phyloP scores from a whole-genome alignment of 1,140 invertebrate genomes.

The Riptortus pedestris region DNA sequence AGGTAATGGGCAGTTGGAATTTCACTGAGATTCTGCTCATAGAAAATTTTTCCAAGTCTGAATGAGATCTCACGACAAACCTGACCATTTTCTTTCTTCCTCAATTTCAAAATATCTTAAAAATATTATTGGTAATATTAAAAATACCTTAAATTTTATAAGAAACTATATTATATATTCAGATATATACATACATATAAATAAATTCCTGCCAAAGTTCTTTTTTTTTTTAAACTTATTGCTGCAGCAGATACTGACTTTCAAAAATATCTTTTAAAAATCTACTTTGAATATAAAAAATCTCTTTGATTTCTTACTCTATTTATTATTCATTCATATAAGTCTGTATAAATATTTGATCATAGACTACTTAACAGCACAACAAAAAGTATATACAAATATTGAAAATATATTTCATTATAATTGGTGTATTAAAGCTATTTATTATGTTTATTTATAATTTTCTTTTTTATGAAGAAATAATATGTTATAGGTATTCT shows the following conservation, averaged over 20 bases:
- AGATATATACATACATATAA: slow-evolving; percentile 10
- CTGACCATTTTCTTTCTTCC: background rate
- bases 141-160: slow-evolving; percentile 7
- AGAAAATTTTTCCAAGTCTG: background rate
- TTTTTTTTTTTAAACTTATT: background rate
- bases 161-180: slow-evolving; percentile 15
- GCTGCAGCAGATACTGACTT: background rate
- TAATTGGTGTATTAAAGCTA: slow-evolving; percentile 13
- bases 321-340: background rate
- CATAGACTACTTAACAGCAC: slow-evolving; percentile 1
- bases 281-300: slow-evolving; percentile 7
- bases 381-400: slow-evolving; percentile 21
- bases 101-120: background rate
- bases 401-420: slow-evolving; percentile 18
- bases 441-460: background rate
- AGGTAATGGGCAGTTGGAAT: no score
- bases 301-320: slow-evolving; percentile 4
- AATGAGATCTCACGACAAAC: slow-evolving; percentile 6
- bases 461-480: no score
- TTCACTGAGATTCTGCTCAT: no score
- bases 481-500: no score
- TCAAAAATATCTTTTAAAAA: slow-evolving; percentile 18
- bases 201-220: slow-evolving; percentile 7
- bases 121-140: slow-evolving; percentile 17
- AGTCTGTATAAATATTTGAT: slow-evolving; percentile 17